Percentiles rank a stretch among this genome's conserved stretches.
phyloP scores from a whole-genome alignment of 2,113 vertebrate species.

The Dipodomys stephensi region DNA sequence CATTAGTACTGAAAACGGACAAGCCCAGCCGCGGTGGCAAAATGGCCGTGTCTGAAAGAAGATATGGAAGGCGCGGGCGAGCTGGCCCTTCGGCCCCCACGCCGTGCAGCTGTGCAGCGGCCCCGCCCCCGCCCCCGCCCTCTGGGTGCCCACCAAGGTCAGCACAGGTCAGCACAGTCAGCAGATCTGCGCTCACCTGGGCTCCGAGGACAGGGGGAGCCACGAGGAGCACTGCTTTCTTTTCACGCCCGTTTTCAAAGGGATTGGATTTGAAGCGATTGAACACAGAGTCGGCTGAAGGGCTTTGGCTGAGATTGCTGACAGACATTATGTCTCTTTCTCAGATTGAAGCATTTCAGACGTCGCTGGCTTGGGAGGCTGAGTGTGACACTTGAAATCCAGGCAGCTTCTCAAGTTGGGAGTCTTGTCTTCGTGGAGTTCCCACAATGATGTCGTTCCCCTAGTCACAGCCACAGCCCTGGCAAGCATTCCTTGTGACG shows the following conservation, averaged over 20 bases:
- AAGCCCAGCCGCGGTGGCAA: conserved; percentile 86
- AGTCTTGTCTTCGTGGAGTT: conserved; percentile 24
- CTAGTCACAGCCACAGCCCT: conserved; percentile 39
- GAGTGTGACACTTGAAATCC: conserved; percentile 16
- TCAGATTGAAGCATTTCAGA: conserved; percentile 48
- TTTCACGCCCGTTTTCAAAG: conserved; percentile 73
- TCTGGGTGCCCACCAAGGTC: conserved; percentile 19
- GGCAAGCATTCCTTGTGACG: conserved; percentile 65
- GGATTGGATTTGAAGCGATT: neutral
- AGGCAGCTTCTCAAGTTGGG: conserved; percentile 27
- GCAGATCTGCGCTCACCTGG: conserved; percentile 74
- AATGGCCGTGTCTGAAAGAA: conserved; percentile 87
- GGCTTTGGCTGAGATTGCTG: conserved; percentile 68
- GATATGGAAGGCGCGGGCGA: conserved; percentile 80
- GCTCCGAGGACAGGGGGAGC: conserved; percentile 43
- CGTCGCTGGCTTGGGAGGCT: conserved; percentile 54
- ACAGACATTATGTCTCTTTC: neutral
- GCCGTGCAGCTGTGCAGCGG: neutral
- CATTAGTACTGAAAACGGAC: conserved; percentile 90
- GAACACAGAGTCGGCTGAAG: conserved; percentile 62
- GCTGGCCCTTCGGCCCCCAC: conserved; percentile 73
- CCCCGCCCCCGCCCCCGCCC: neutral
- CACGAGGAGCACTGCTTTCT: neutral
- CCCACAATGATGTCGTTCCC: conserved; percentile 7
- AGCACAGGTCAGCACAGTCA: conserved; percentile 75